Base-by-base conservation (phyloP, 2,888 invertebrate species). In the Ferdinandea cuprea region DNA sequence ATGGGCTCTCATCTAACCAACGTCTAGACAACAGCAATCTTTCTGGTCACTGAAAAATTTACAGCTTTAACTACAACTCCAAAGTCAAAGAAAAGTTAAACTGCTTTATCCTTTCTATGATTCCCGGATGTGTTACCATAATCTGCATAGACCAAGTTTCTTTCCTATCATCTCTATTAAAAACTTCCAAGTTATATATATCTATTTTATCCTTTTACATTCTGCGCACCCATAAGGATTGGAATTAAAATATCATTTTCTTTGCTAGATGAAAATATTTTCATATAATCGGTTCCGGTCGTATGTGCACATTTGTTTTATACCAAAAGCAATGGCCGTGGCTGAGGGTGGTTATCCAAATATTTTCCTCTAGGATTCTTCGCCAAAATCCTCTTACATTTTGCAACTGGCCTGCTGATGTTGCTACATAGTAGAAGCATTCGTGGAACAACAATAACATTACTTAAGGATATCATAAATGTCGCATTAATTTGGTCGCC, bases 371-470 rank as follows among this genome's bases (percentile, higher is more conserved):
- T 50, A 35, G 30, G 50, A 65, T 74, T 21, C 63, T 52, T 52
- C 69, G 80, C 76, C 80, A 80, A 80, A 74, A 76, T 76, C 76
- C 69, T 76, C 80, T 76, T 80, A 76, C 15, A 56, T 7, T 58
- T 50, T 58, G 61, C 50, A 44, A 63, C 44, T 52, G 42, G 28
- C 56, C 35, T 25, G 19, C 46, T 46, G 30, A 44, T 61, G 48
- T 35, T 54, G 46, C 46, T 28, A 28, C 21, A 50, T 19, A 35
- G 9, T 28, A 61, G 32, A 8, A 7, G 61, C 37, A 56, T 58
- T 61, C 54, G 13, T 50, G 11, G 50, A 59, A 71, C 54, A 76
- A 76, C 58, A 81, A 71, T 52, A 66, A 59, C 44, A 52, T 63
- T 71, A 76, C 56, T 79, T 63, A 40, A 40, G 66, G 48, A 77